Percentiles rank a stretch among this genome's conserved stretches.
Evolutionary conservation across 1,140 invertebrate species (phyloP).

Genomic region (Rhagoletis pomonella): DNA sequence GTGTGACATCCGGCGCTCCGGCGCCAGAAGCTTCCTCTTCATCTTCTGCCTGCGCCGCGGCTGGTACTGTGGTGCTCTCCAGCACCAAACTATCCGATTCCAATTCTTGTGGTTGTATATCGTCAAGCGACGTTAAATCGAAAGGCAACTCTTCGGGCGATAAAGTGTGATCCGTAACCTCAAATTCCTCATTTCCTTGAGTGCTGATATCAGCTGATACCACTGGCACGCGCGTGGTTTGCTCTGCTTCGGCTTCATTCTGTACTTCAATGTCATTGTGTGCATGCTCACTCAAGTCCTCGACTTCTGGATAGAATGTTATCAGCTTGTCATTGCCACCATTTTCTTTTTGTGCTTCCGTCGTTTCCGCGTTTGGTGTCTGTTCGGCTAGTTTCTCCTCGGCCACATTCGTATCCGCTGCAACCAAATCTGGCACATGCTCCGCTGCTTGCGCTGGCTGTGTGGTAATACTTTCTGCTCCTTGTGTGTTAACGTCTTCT

Average conservation of each 20-base stretch:
- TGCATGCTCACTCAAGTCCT: slow-evolving; percentile 4
- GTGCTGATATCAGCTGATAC: neutral
- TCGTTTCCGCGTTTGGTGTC: neutral
- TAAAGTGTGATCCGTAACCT: slow-evolving; percentile 57
- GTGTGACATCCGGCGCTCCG: neutral
- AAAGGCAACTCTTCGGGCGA: slow-evolving; percentile 69
- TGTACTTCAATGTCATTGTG: neutral
- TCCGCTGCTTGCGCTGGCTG: neutral
- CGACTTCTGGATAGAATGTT: slow-evolving; percentile 62
- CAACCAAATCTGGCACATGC: slow-evolving; percentile 63
- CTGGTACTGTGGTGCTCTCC: slow-evolving; percentile 62
- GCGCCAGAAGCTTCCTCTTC: slow-evolving; percentile 4
- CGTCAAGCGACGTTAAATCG: slow-evolving; percentile 59
- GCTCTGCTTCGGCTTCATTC: slow-evolving; percentile 15
- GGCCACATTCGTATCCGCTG: slow-evolving; percentile 56
- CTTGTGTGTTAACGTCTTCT: neutral
- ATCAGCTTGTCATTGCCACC: slow-evolving; percentile 59
- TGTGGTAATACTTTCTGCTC: slow-evolving; percentile 39
- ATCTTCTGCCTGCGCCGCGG: neutral
- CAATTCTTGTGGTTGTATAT: slow-evolving; percentile 49
- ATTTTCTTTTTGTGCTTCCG: slow-evolving; percentile 49
- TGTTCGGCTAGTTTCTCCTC: slow-evolving; percentile 30
- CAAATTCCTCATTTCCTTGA: neutral
- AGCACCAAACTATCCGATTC: slow-evolving; percentile 68
- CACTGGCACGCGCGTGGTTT: neutral